A percentile compares a stretch with the other conserved stretches of the same genome.
Conservation (phyloP, 2,113 vertebrate species). For the Melanocharis versteri region DNA sequence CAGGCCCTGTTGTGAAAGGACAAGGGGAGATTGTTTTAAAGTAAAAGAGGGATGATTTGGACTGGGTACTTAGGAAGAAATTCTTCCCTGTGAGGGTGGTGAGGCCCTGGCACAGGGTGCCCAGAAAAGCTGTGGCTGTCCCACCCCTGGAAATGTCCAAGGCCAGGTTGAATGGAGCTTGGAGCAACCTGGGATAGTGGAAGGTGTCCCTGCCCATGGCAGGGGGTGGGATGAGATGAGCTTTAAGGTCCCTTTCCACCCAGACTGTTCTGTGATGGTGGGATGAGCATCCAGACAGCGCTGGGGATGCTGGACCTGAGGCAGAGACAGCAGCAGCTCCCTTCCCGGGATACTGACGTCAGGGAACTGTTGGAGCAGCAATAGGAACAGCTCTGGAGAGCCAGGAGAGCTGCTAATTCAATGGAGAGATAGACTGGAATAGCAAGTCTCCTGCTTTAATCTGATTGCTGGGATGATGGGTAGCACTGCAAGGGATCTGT, state of each 20-base stretch:
- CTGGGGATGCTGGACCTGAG: background rate
- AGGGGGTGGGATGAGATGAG: background rate
- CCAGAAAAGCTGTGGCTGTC: background rate
- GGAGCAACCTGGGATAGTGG: background rate
- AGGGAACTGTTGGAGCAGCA: background rate
- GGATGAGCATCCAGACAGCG: background rate
- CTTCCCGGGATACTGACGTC: background rate
- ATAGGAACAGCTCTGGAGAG: background rate
- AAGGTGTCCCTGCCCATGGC: background rate
- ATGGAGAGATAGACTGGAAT: background rate
- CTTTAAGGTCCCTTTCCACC: background rate
- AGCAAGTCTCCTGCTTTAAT: background rate
- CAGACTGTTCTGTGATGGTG: background rate
- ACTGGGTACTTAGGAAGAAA: background rate
- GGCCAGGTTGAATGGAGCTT: background rate
- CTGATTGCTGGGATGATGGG: background rate
- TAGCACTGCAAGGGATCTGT: background rate
- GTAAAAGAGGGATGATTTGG: background rate
- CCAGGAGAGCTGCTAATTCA: background rate
- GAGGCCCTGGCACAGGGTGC: background rate
- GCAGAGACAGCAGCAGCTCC: background rate
- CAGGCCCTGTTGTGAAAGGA: background rate
- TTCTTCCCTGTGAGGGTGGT: background rate
- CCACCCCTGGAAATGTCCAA: no score
- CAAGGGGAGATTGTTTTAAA: background rate